Evolutionary conservation across 2,888 invertebrate genomes (phyloP), one percentile per base, ranked within the genome.

Genomic region (Steromphala cineraria): DNA sequence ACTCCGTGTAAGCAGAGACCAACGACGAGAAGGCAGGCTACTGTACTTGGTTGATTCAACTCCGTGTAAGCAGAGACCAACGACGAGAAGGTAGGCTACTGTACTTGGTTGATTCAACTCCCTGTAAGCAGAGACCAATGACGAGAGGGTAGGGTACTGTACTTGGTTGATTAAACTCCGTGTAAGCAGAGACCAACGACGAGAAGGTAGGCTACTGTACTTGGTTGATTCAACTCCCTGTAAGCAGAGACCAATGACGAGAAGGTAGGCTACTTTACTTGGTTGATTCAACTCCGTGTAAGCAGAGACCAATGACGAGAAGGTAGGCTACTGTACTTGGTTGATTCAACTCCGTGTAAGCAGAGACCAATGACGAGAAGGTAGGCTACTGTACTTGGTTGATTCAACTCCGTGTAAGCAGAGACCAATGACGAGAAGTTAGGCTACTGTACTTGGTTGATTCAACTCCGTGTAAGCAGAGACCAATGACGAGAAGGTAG

Each of bases 381-480:
- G 89, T 89, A 46, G 46, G 13, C 10, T 46, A 46, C 13, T n/a
- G n/a, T n/a, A n/a, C n/a, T n/a, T n/a, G n/a, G n/a, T n/a, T n/a
- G n/a, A n/a, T n/a, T n/a, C n/a, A n/a, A n/a, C 62, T 88, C 86
- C 53, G 80, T 90, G 0, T 81, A 85, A 75, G 88, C 89, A 5
- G 87, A 88, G 53, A 28, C 74, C 10, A 62, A 82, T 17, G 52
- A 81, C 5, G 78, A 67, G 28, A 82, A 87, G 85, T 88, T 89
- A 46, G 46, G 13, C 10, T 46, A 46, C 13, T n/a, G n/a, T n/a
- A n/a, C n/a, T n/a, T n/a, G n/a, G n/a, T n/a, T n/a, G n/a, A n/a
- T n/a, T n/a, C n/a, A n/a, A n/a, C 62, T 88, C 86, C 53, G 80
- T 90, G 0, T 81, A 85, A 75, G 88, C 89, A 5, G 87, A 88